Percentiles rank a stretch among this genome's conserved stretches.
Evolutionary conservation across 2,797 vertebrate genomes (phyloP).

Genomic region (Falco novaeseelandiae): DNA sequence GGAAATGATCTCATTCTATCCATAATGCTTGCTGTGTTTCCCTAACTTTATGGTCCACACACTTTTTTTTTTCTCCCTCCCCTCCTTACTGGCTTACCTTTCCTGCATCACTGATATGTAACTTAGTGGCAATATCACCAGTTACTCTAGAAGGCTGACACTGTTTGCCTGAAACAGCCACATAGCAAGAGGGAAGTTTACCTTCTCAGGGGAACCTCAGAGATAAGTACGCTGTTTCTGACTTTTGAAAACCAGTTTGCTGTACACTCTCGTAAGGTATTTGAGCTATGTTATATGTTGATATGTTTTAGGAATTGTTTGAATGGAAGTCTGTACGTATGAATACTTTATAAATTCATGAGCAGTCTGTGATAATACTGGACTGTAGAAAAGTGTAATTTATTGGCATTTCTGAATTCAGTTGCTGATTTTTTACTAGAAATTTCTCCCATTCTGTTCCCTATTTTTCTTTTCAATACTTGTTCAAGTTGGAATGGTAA

Average conservation of each 20-base stretch:
- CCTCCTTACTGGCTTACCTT: neutral
- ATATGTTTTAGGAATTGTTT: neutral
- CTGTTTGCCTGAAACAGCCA: neutral
- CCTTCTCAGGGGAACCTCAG: neutral
- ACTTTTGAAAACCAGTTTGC: neutral
- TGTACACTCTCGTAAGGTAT: neutral
- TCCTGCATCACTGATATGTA: neutral
- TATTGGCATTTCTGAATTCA: neutral
- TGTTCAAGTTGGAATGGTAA: neutral
- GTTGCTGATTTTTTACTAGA: neutral
- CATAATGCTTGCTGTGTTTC: accelerated
- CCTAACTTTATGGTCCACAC: neutral
- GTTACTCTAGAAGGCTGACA: neutral
- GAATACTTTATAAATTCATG: neutral
- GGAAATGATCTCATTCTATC: neutral
- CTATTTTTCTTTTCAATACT: neutral
- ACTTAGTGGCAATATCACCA: neutral
- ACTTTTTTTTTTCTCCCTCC: neutral
- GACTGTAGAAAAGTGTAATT: neutral
- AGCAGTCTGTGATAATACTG: neutral
- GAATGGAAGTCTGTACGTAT: neutral
- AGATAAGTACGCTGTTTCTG: neutral
- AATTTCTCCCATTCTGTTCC: neutral
- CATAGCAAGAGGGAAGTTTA: neutral
- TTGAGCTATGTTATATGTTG: neutral